phyloP scores from a whole-genome alignment of 2,797 vertebrate species.

The Syngnathus rostellatus region DNA sequence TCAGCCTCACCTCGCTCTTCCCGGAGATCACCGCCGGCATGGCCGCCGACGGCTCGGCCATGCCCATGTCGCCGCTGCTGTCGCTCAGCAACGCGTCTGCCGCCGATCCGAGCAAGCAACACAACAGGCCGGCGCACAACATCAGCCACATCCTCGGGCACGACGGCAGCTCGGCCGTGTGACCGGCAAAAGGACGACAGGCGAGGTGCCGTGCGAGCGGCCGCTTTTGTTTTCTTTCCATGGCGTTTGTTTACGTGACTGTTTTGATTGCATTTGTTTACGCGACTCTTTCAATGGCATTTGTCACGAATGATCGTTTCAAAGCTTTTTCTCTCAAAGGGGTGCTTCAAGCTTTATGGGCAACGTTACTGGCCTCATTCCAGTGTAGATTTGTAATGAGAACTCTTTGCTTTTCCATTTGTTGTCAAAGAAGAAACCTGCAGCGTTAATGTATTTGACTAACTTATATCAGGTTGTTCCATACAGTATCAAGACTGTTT shows the following conservation, averaged over 20 bases:
- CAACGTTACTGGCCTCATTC: conserved; percentile 29
- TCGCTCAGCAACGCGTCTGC: conserved; percentile 88
- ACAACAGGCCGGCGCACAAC: conserved; percentile 95
- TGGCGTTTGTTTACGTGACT: neutral
- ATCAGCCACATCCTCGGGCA: conserved; percentile 99
- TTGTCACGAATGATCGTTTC: neutral
- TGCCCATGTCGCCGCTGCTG: conserved; percentile 91
- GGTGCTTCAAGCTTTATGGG: neutral
- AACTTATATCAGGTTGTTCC: conserved; percentile 67
- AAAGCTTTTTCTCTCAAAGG: conserved; percentile 9
- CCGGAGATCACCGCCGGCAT: conserved; percentile 95
- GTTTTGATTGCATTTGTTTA: neutral
- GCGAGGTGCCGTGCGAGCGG: neutral
- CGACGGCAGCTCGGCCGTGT: conserved; percentile 94
- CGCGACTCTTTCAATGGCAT: neutral
- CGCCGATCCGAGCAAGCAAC: conserved; percentile 89
- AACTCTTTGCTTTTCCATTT: conserved; percentile 1
- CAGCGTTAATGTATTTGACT: conserved; percentile 65
- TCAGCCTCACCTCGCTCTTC: conserved; percentile 94
- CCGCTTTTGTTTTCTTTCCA: neutral
- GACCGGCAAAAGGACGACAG: conserved; percentile 14
- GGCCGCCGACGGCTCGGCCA: conserved; percentile 86
- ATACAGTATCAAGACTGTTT: conserved; percentile 64
- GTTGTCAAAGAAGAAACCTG: conserved; percentile 37
- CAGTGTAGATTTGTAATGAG: conserved; percentile 28